Conservation (phyloP, 2,113 vertebrate genomes). For the Notechis scutatus region DNA sequence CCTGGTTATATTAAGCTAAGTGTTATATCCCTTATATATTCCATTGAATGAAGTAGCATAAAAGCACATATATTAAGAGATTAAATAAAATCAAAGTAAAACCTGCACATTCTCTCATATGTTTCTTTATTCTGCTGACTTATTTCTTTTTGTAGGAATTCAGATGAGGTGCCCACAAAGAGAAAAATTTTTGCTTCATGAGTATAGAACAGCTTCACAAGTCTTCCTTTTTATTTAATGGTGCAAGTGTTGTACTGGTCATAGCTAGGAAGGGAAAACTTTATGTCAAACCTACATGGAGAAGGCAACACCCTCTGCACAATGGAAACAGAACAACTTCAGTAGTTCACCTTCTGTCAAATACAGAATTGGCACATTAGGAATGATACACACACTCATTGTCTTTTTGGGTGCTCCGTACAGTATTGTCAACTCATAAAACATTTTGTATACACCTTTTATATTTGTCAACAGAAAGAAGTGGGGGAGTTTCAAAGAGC, state of each 20-base stretch:
- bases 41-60: background rate
- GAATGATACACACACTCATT: background rate
- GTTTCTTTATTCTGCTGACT: background rate
- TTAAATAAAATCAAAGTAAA: background rate
- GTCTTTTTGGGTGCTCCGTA: background rate
- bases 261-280: background rate
- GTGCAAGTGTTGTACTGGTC: background rate
- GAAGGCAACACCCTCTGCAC: background rate
- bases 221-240: background rate
- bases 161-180: background rate
- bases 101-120: background rate
- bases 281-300: background rate
- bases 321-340: background rate
- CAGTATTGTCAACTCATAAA: too few species aligned
- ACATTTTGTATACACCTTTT: too few species aligned
- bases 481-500: too few species aligned
- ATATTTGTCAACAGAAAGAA: too few species aligned
- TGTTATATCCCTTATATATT: background rate
- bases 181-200: background rate
- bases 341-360: background rate
- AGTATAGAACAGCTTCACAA: background rate
- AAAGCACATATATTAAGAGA: background rate
- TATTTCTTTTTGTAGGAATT: slow-evolving; percentile 14
- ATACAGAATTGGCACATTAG: background rate
- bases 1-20: background rate